Percentiles rank a stretch among this genome's conserved stretches.
Evolutionary conservation across 2,888 invertebrate species (phyloP).

Genomic region (Heliconius sara): DNA sequence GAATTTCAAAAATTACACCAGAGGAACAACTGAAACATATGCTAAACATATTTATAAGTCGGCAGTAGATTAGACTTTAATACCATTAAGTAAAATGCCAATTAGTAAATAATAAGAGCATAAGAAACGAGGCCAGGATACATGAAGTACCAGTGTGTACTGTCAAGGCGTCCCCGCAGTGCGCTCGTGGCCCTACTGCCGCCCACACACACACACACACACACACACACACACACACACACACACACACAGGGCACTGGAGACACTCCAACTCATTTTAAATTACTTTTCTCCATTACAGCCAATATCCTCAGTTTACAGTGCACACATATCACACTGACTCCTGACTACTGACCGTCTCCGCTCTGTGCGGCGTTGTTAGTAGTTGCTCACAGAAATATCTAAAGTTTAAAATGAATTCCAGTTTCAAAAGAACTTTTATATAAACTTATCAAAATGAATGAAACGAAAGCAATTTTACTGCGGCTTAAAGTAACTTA

Average conservation of each 20-base stretch:
- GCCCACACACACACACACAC: background rate
- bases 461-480: slow-evolving; percentile 13
- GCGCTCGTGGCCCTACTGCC: slow-evolving; percentile 14
- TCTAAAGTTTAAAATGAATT: slow-evolving; percentile 2
- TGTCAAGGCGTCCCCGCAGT: background rate
- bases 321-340: too few species aligned
- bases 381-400: background rate
- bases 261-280: background rate
- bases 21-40: background rate
- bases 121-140: background rate
- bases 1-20: background rate
- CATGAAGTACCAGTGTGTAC: background rate
- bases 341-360: too few species aligned
- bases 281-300: background rate
- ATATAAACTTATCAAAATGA: slow-evolving; percentile 1
- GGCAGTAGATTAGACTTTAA: background rate
- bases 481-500: slow-evolving; percentile 3
- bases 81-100: background rate
- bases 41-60: too few species aligned
- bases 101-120: too few species aligned
- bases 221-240: too few species aligned
- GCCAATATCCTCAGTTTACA: background rate
- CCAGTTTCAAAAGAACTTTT: background rate
- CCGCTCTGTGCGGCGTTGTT: background rate
- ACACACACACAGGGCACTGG: background rate